Evolutionary conservation across 2,113 vertebrate species (phyloP).

Genomic region (Amphilophus citrinellus): DNA sequence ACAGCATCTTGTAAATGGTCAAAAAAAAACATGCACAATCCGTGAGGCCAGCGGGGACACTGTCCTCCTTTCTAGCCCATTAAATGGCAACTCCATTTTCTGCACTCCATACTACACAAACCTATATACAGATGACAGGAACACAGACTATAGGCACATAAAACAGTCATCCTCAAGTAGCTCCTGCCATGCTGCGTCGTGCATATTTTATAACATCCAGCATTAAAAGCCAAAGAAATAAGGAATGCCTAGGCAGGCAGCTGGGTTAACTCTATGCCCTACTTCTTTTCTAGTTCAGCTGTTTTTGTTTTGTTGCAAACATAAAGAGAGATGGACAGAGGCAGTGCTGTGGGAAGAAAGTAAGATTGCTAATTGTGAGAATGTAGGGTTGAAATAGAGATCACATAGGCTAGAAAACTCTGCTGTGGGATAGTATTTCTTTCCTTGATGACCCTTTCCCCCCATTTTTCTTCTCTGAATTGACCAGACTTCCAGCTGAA

Average conservation of each 20-base stretch:
- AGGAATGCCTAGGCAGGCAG: slow-evolving; percentile 75
- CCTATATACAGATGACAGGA: slow-evolving; percentile 32
- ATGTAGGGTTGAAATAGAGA: slow-evolving; percentile 17
- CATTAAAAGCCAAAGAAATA: slow-evolving; percentile 78
- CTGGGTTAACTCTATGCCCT: slow-evolving; percentile 66
- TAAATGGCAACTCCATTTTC: slow-evolving; percentile 61
- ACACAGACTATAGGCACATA: slow-evolving; percentile 41
- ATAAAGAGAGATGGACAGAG: slow-evolving; percentile 51
- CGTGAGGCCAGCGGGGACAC: slow-evolving; percentile 39
- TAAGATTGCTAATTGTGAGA: slow-evolving; percentile 13
- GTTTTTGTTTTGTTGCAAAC: slow-evolving; percentile 51
- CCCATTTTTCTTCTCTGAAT: neutral
- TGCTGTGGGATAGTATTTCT: neutral
- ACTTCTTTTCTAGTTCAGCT: slow-evolving; percentile 72
- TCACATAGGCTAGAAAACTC: neutral
- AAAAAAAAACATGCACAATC: slow-evolving; percentile 27
- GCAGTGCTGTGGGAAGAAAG: slow-evolving; percentile 9
- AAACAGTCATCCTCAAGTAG: slow-evolving; percentile 72
- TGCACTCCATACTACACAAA: slow-evolving; percentile 46
- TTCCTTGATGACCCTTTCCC: neutral
- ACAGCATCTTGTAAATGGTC: slow-evolving; percentile 40
- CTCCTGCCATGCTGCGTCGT: slow-evolving; percentile 67
- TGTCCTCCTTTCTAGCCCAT: slow-evolving; percentile 48
- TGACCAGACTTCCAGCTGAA: slow-evolving; percentile 1
- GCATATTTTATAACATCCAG: slow-evolving; percentile 78